phyloP scores from a whole-genome alignment of 2,888 invertebrate species.

The Epinotia bilunana region DNA sequence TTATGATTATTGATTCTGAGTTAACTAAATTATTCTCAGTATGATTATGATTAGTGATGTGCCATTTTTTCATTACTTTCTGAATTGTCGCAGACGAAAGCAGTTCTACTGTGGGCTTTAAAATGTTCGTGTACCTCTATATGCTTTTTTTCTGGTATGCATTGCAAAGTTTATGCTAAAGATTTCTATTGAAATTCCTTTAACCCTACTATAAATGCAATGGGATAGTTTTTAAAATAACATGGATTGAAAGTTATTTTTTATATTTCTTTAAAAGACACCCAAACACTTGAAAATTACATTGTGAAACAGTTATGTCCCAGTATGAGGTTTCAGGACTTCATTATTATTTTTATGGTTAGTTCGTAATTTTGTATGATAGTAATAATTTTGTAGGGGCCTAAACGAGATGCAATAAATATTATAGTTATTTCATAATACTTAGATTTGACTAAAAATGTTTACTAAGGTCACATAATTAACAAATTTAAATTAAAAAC shows the following conservation, averaged over 20 bases:
- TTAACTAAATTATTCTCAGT: constrained; percentile 69
- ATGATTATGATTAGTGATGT: constrained; percentile 62
- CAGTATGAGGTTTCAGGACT: constrained; percentile 4
- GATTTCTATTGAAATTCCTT: constrained; percentile 18
- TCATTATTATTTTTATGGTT: constrained; percentile 26
- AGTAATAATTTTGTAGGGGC: constrained; percentile 42
- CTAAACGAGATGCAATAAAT: constrained; percentile 46
- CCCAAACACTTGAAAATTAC: constrained; percentile 35
- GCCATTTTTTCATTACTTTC: constrained; percentile 71
- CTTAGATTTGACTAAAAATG: constrained; percentile 49
- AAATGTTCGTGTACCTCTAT: constrained; percentile 4
- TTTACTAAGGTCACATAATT: constrained; percentile 40
- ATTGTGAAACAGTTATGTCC: constrained; percentile 2
- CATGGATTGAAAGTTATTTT: not conserved
- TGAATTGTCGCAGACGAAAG: constrained; percentile 45
- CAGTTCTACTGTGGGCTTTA: constrained; percentile 48
- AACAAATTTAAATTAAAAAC: constrained; percentile 20
- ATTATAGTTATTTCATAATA: constrained; percentile 37
- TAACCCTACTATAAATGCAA: constrained; percentile 47
- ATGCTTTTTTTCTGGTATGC: constrained; percentile 23
- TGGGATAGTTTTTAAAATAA: constrained; percentile 16
- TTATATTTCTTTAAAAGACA: not conserved
- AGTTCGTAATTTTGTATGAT: constrained; percentile 34
- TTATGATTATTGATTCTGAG: constrained; percentile 51
- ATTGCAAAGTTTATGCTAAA: constrained; percentile 30